These are phyloP conservation scores for Drosophila paracracens DNA, from an alignment of 2,888 invertebrate species.

Conservation along the genomic window DNA sequence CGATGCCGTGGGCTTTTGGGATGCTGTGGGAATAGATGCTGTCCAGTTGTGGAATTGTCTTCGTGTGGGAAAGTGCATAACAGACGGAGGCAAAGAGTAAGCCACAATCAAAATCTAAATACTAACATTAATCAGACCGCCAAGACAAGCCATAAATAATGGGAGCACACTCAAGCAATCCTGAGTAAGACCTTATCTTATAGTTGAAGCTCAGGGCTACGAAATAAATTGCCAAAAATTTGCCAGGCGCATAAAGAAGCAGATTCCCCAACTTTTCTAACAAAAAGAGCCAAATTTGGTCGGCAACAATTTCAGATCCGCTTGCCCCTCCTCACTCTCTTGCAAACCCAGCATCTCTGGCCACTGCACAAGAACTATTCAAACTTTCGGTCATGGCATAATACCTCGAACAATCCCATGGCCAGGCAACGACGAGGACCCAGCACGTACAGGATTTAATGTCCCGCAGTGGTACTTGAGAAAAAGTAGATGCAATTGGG, in stretches of 20 bases:
- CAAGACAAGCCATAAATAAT: conserved; percentile 64
- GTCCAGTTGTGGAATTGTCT: conserved; percentile 64
- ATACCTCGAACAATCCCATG: conserved; percentile 73
- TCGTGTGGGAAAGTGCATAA: conserved; percentile 51
- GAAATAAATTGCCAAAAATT: conserved; percentile 69
- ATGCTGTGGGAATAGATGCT: conserved; percentile 68
- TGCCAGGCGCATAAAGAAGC: conserved; percentile 53
- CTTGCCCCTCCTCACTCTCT: conserved; percentile 2
- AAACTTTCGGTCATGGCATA: conserved; percentile 78
- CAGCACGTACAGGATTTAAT: conserved; percentile 76
- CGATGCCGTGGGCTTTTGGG: conserved; percentile 13
- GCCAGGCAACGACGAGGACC: conserved; percentile 46
- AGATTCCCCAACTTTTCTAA: conserved; percentile 50
- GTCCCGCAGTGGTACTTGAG: conserved; percentile 80
- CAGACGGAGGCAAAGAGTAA: conserved; percentile 22
- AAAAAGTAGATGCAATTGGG: conserved; percentile 74
- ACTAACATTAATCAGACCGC: conserved; percentile 53
- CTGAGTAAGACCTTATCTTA: conserved; percentile 63
- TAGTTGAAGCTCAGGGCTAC: conserved; percentile 44
- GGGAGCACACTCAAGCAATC: conserved; percentile 40
- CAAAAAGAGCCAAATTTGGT: conserved; percentile 62
- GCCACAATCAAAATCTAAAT: conserved; percentile 42
- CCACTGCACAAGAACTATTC: conserved; percentile 73
- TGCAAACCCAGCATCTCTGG: conserved; percentile 6
- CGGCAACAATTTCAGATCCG: conserved; percentile 58